Evolutionary conservation across 2,797 vertebrate species (phyloP).

Genomic region (Malurus leucopterus): DNA sequence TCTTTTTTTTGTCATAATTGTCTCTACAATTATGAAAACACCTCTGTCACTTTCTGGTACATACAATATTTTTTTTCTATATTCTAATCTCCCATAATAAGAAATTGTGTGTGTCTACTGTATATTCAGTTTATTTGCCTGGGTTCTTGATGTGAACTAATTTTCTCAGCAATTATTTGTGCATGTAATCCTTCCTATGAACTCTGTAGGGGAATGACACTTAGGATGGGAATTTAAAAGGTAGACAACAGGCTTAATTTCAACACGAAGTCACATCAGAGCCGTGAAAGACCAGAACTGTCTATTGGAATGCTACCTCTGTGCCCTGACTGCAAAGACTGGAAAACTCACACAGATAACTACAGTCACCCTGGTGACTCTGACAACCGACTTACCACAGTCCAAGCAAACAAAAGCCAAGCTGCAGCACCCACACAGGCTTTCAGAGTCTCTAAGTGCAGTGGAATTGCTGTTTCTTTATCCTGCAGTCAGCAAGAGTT

Average conservation of each 20-base stretch:
- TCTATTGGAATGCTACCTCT: not conserved
- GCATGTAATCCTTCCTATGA: not conserved
- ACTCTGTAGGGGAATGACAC: not conserved
- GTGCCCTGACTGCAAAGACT: not conserved
- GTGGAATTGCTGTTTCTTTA: not conserved
- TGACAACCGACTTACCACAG: not conserved
- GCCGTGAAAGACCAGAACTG: not conserved
- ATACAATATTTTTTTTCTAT: not conserved
- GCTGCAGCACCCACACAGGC: rapidly evolving
- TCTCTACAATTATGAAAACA: not conserved
- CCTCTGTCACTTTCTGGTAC: not conserved
- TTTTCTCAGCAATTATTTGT: not conserved
- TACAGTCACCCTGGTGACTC: not conserved
- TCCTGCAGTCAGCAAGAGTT: not conserved
- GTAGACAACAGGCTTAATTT: not conserved
- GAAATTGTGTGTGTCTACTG: not conserved
- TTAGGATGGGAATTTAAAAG: not conserved
- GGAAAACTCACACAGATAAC: not conserved
- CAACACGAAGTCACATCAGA: not conserved
- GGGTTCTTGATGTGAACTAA: not conserved
- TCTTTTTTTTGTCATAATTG: not conserved
- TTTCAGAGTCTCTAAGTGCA: not conserved
- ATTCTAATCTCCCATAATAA: not conserved
- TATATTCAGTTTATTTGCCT: not conserved
- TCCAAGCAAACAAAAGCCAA: not conserved